Base-by-base conservation (phyloP, 2,797 vertebrate species). In the Hemibagrus guttatus region DNA sequence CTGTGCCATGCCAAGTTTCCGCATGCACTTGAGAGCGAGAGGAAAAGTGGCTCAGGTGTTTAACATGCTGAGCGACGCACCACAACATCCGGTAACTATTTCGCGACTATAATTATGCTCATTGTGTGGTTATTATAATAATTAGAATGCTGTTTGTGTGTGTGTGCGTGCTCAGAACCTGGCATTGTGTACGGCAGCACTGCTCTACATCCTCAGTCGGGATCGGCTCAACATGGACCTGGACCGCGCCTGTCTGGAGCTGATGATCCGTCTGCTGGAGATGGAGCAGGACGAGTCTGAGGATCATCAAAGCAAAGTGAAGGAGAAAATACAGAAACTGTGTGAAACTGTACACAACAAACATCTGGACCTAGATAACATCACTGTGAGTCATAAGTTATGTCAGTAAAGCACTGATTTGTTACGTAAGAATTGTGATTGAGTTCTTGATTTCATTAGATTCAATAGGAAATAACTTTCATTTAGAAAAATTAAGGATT, bases 331-430 rank as follows among this genome's bases (percentile, higher is more conserved):
- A 90, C 92, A 98, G 87, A 98, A 98, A 87, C 95, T 99, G 0
- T 99, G 98, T 58, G 98, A 99, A 95, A 99, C 97, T 0, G 98
- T 99, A 82, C 98, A 99, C 95, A 99, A 99, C 94, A 98, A 99
- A 90, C 98, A 99, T 93, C 95, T 99, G 92, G 98, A 99, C 94
- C 95, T 99, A 0, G 97, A 99, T 94, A 99, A 99, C 94, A 99
- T 99, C 87, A 99, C 97, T 94, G 98, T 99, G 89, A 90, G 97
- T 88, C 58, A 42, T 46, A n/a, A 14, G 28, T 83, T 49, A 31
- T 49, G 1, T 12, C 2, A 11, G 3, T 14, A 14, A 26, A 42
- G 61, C 42, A 39, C 46, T 35, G 46, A 28, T 35, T 69, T 11
- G 21, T 31, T 56, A 3, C 16, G 28, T 5, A 49, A 3, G 1